Percentiles rank a stretch among this genome's conserved stretches.
Conservation (phyloP, 1,140 invertebrate species). For the Chironomus tepperi region DNA sequence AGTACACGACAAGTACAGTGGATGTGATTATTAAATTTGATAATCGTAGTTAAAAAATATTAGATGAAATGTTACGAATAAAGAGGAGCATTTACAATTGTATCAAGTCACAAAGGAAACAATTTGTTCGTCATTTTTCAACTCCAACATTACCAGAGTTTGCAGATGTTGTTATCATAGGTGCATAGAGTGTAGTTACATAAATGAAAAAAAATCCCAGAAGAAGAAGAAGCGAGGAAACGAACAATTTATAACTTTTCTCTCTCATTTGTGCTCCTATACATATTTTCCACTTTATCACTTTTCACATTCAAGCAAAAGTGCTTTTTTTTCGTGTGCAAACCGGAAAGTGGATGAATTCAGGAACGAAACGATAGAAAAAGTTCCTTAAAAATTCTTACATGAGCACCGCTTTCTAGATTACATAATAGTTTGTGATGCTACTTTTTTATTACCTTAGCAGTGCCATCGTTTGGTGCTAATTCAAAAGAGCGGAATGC, state of each 20-base stretch:
- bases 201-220: background rate
- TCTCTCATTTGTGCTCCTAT: background rate
- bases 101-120: background rate
- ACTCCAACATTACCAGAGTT: background rate
- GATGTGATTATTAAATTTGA: background rate
- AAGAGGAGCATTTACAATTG: background rate
- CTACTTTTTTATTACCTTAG: background rate
- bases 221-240: background rate
- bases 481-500: background rate
- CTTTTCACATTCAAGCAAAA: background rate
- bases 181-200: background rate
- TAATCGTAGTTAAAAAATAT: background rate
- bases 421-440: conserved; percentile 8
- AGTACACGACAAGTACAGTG: background rate
- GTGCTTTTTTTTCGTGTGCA: background rate
- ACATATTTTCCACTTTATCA: background rate
- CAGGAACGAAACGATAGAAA: background rate
- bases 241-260: background rate
- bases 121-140: background rate
- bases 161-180: conserved; percentile 4
- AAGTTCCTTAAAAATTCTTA: background rate
- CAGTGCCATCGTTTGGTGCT: background rate
- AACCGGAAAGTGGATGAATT: background rate
- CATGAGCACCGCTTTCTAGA: background rate
- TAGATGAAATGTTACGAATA: background rate